Conservation (phyloP, 2,888 invertebrate species). For the Sympetrum striolatum region DNA sequence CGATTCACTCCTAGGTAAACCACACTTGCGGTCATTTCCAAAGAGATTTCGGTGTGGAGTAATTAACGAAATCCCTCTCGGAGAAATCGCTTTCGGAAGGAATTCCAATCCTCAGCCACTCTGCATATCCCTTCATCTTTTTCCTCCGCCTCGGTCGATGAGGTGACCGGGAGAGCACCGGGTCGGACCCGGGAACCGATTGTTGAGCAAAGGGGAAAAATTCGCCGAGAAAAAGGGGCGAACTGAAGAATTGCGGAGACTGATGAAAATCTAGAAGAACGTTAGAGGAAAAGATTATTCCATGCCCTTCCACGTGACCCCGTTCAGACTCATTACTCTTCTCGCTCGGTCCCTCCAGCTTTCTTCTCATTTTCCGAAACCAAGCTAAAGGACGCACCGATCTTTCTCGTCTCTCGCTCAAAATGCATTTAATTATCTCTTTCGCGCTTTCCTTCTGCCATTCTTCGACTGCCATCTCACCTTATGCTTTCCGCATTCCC, state of each 20-base stretch:
- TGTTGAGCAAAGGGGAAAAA: not conserved
- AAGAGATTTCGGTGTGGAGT: no score
- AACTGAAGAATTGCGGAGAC: not conserved
- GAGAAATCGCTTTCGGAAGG: not conserved
- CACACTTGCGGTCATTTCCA: no score
- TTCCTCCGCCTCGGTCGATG: no score
- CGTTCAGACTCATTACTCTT: not conserved
- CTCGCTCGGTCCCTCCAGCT: no score
- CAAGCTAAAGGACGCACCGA: no score
- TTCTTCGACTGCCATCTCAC: not conserved
- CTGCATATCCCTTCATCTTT: not conserved
- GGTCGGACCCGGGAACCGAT: no score
- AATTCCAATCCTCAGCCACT: not conserved
- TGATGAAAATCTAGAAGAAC: not conserved
- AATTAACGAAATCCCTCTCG: no score
- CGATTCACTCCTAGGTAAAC: no score
- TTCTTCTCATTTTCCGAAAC: no score
- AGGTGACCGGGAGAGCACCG: no score
- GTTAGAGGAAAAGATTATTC: not conserved
- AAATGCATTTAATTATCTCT: no score
- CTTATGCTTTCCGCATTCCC: not conserved
- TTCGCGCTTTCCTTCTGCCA: not conserved
- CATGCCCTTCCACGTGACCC: not conserved
- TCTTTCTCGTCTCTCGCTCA: no score
- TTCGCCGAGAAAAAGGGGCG: not conserved